Evolutionary conservation across 2,797 vertebrate species (phyloP).

Genomic region (Bufotes viridis): DNA sequence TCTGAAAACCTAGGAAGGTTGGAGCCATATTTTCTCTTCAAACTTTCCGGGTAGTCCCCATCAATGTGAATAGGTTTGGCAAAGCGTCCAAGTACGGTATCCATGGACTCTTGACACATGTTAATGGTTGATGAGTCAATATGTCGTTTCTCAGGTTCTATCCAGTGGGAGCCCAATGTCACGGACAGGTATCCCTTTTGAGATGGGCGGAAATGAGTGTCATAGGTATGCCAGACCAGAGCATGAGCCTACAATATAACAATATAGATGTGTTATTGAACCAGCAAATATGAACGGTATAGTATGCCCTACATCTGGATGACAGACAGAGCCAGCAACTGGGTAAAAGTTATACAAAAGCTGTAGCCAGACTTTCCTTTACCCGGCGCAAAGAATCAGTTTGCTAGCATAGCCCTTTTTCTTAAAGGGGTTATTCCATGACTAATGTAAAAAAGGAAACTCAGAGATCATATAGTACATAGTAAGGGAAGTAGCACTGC

Average conservation of each 20-base stretch:
- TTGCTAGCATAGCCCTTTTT: too few species aligned
- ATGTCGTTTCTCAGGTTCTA: constrained; percentile 81
- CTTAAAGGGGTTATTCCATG: too few species aligned
- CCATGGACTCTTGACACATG: constrained; percentile 87
- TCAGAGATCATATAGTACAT: too few species aligned
- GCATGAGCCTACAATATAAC: constrained; percentile 86
- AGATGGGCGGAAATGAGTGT: constrained; percentile 77
- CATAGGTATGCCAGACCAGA: constrained; percentile 89
- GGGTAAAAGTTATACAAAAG: too few species aligned
- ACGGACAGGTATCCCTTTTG: constrained; percentile 90
- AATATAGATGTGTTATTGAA: background rate
- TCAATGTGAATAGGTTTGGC: constrained; percentile 88
- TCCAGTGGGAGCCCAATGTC: constrained; percentile 93
- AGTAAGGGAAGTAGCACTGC: too few species aligned
- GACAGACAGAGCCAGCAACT: background rate
- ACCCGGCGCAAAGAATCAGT: too few species aligned
- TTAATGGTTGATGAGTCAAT: constrained; percentile 71
- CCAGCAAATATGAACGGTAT: background rate
- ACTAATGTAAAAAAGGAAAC: too few species aligned
- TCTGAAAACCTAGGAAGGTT: constrained; percentile 82
- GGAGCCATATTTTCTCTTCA: constrained; percentile 74
- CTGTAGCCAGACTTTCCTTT: too few species aligned
- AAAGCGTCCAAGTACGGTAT: constrained; percentile 92
- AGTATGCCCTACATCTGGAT: background rate
- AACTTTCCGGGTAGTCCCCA: constrained; percentile 86